Base-by-base conservation (phyloP, 2,888 invertebrate species). In the Epinotia demarniana region DNA sequence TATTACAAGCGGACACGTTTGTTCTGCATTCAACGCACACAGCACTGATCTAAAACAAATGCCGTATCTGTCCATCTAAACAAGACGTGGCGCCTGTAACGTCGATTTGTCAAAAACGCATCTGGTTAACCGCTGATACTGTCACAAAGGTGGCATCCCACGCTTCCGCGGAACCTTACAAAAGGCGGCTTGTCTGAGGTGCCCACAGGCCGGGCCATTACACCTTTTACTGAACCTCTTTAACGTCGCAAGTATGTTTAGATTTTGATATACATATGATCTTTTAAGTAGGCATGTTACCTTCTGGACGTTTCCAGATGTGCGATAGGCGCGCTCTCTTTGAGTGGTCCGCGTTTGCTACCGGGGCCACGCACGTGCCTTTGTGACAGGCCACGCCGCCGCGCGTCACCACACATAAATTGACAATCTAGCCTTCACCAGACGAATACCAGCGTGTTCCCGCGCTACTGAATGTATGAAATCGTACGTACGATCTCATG, bases 301-400 rank as follows among this genome's bases (percentile, higher is more conserved):
- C 23, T 69, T 69, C 83, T 85, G 87, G 88, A 86, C 84, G 87
- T 86, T 88, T 82, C 84, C 84, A 87, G 89, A 90, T 90, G 84
- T 72, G 77, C 83, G 89, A 89, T 90, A 89, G 84, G 84, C 84
- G 84, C 84, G 79, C 79, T 82, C 79, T 81, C 92, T 92, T 92
- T 92, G 91, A 89, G 79, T 83, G 73, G 83, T 83, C 87, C 88
- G 88, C 87, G 84, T 33, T 82, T 85, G 88, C 86, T 87, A 86
- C 86, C 79, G 86, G 82, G 90, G 91, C 81, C 92, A 92, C 87
- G 91, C 89, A 88, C 93, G 93, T 93, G 93, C 89, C 88, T 93
- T 92, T 93, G 92, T 84, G 80, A 69, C 80, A 72, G 75, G 82
- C 85, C 85, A 85, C 85, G 86, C 90, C 89, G 90, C 88, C 89